These are phyloP conservation scores for Muscicapa striata DNA, from an alignment of 2,797 vertebrate species.

Conservation along the genomic window DNA sequence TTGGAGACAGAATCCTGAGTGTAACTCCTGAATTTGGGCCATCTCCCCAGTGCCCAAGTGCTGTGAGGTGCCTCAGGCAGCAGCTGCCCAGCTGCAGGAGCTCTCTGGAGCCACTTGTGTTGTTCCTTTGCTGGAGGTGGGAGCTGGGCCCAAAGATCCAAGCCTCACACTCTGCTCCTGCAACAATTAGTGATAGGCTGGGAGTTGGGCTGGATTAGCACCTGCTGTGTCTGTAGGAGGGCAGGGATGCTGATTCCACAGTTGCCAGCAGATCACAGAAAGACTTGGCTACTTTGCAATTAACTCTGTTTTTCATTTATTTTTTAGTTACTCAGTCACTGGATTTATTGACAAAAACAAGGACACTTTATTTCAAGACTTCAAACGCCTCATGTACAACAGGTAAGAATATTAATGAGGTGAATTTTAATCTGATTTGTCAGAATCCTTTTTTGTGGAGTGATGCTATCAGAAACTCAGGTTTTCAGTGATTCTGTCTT, in stretches of 20 bases:
- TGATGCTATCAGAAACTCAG: neutral
- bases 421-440: neutral
- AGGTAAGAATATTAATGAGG: conserved; percentile 79
- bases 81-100: neutral
- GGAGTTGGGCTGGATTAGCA: neutral
- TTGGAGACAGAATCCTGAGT: neutral
- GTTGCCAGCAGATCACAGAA: neutral
- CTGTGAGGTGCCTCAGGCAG: neutral
- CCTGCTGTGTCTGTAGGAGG: neutral
- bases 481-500: neutral
- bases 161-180: neutral
- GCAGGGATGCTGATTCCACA: neutral
- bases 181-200: neutral
- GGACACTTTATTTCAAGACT: conserved; percentile 98
- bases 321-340: conserved; percentile 89
- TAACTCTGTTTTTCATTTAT: neutral
- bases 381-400: conserved; percentile 98
- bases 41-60: neutral
- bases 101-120: neutral
- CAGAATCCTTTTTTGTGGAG: neutral
- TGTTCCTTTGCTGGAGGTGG: neutral
- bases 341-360: conserved; percentile 99
- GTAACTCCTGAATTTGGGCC: neutral
- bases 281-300: neutral
- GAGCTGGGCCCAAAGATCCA: neutral